Base-by-base conservation (phyloP, 1,140 invertebrate genomes). In the Ceratosolen fusciceps region DNA sequence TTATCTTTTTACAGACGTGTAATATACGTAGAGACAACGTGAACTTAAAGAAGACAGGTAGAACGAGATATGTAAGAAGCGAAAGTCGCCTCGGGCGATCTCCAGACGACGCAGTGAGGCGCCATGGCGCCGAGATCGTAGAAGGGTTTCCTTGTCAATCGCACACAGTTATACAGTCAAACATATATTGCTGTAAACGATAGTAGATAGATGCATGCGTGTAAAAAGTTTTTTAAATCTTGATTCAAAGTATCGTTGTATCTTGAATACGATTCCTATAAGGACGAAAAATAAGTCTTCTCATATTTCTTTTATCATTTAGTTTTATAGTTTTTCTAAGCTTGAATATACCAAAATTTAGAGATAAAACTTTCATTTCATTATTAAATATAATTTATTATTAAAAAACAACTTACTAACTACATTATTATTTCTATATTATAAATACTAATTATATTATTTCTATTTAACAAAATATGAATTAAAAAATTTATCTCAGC, bases 101-200 rank as follows among this genome's bases (percentile, higher is more conserved):
- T 58, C 34, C 31, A 21, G 72, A 60, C 78, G 62, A 74, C 65
- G 82, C 77, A 84, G 83, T 78, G 83, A 90, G 89, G 88, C 88
- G 89, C 89, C 90, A 89, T 88, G 90, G 89, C 90, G 90, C 90
- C 90, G 88, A 85, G 85, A 83, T 83, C 88, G 88, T 90, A 90
- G 90, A 90, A 90, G 89, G 89, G 88, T 90, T 90, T 90, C 83
- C 90, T 89, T 90, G 90, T 90, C 90, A 82, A 83, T 79, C 84
- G 78, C 85, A 82, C 86, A 87, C 83, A 80, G 74, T 65, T 54
- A 73, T 67, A 37, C 49, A 68, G 49, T 84, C 83, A 80, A 80
- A 81, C 54, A 83, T 26, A 56, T 24, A n/a, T 39, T 3, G 21
- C 34, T 65, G 31, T 12, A 31, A 21, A 34, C 10, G 60, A 34